Base-by-base conservation (phyloP, 1,140 invertebrate species). In the Drepana arcuata region DNA sequence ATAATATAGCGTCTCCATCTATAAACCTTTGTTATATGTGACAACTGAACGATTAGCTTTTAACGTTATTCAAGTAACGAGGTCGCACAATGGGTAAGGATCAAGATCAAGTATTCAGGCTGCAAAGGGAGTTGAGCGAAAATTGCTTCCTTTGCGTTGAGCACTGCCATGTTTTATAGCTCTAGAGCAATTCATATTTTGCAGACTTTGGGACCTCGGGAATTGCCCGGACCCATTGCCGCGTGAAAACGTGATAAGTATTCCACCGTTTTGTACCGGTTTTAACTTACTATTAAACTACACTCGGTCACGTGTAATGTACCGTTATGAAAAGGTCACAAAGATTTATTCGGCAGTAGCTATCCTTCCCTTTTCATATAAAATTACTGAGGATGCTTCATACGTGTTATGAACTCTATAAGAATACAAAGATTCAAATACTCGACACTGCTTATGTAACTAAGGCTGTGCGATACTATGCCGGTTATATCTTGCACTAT, bases 141-240 rank as follows among this genome's bases (percentile, higher is more conserved):
- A 45, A 46, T 46, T 46, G 36, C 36, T 46, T 46, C 43, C 37
- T 26, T 35, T 31, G 33, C 31, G 36, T 45, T 25, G 10, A 38
- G 31, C 26, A 40, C 24, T n/a, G 31, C 27, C 41, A 48, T 41
- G 30, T 40, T 48, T 48, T 35, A 53, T 41, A 41, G 26, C 27
- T 36, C 15, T 33, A 25, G 27, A 42, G 36, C 33, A 25, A 48
- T 54, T 42, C 21, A 35, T 42, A 47, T 43, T 52, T 43, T 37
- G 35, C 34, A 43, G 44, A 43, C 23, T 43, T 30, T 30, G 33
- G 27, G 40, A 30, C 31, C 26, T 12, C 6, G 15, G 21, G 40
- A 26, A 33, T 32, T 23, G 14, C 16, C 11, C 7, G 12, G 21
- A 16, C 31, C 35, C 37, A 18, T 12, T 11, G 37, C 34, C 16